Evolutionary conservation across 2,113 vertebrate species (phyloP).

Genomic region (Rhea americana): DNA sequence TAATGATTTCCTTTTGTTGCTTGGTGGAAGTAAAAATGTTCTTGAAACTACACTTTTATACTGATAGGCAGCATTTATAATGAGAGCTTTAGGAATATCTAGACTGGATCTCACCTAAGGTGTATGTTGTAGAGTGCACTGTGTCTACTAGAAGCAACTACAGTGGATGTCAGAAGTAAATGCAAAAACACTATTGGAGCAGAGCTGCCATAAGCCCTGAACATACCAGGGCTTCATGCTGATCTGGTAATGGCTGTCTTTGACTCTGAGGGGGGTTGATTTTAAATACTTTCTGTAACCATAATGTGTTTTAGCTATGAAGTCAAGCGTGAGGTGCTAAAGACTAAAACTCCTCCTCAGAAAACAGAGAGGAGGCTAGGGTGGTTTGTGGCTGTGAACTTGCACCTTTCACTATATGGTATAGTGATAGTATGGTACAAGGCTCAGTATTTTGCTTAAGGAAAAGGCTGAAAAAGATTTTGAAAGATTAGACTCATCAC

Average conservation of each 20-base stretch:
- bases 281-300: background rate
- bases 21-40: background rate
- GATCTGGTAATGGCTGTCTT: background rate
- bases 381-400: background rate
- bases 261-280: background rate
- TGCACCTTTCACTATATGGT: accelerated
- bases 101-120: background rate
- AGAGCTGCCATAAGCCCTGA: background rate
- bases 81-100: background rate
- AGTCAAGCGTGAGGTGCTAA: background rate
- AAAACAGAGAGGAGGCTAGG: background rate
- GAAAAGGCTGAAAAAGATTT: background rate
- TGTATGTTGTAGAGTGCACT: accelerated
- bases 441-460: background rate
- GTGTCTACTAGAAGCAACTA: background rate
- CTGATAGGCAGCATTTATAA: background rate
- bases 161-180: background rate
- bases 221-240: accelerated
- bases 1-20: background rate
- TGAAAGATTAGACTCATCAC: accelerated
- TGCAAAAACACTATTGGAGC: accelerated
- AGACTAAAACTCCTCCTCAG: background rate
- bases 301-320: background rate
- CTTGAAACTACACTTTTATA: background rate
- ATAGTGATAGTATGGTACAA: background rate